Evolutionary conservation across 2,888 invertebrate species (phyloP).

Genomic region (Drosophila formosana): DNA sequence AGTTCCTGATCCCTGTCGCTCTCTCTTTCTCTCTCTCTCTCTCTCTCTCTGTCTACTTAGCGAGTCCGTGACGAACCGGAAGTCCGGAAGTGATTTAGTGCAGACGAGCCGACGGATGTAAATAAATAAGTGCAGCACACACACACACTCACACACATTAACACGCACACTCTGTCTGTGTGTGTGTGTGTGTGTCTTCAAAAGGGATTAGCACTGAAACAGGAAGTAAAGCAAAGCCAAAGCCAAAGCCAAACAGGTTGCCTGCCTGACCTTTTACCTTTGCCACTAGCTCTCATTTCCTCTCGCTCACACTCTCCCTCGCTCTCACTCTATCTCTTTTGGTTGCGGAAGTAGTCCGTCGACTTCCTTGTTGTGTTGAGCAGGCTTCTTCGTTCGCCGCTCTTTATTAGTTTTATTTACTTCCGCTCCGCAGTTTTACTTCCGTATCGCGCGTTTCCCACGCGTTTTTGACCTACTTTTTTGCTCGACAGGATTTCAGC

Average conservation of each 20-base stretch:
- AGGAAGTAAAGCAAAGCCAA: slow-evolving; percentile 60
- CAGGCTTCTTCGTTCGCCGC: slow-evolving; percentile 24
- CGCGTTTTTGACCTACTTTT: slow-evolving; percentile 62
- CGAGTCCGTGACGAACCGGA: slow-evolving; percentile 71
- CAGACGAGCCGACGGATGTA: slow-evolving; percentile 68
- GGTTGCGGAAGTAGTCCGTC: slow-evolving; percentile 66
- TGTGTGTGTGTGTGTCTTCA: slow-evolving; percentile 38
- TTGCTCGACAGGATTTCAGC: slow-evolving; percentile 20
- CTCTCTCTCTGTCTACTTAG: slow-evolving; percentile 35
- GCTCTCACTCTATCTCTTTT: slow-evolving; percentile 3
- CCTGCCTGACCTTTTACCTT: slow-evolving; percentile 73
- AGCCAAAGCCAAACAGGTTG: slow-evolving; percentile 67
- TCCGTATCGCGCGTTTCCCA: slow-evolving; percentile 64
- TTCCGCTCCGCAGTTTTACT: slow-evolving; percentile 67
- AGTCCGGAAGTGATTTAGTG: slow-evolving; percentile 84
- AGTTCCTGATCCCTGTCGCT: not conserved
- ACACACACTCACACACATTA: slow-evolving; percentile 19
- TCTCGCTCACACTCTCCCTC: slow-evolving; percentile 8
- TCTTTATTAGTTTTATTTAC: slow-evolving; percentile 74
- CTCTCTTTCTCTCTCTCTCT: not conserved
- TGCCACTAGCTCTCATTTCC: slow-evolving; percentile 44
- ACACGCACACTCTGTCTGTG: slow-evolving; percentile 9
- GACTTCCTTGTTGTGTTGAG: slow-evolving; percentile 50
- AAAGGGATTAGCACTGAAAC: slow-evolving; percentile 75
- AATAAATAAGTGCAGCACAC: slow-evolving; percentile 62